Percentiles rank a stretch among this genome's conserved stretches.
phyloP scores from a whole-genome alignment of 2,113 vertebrate species.

The Crotalus helleri region DNA sequence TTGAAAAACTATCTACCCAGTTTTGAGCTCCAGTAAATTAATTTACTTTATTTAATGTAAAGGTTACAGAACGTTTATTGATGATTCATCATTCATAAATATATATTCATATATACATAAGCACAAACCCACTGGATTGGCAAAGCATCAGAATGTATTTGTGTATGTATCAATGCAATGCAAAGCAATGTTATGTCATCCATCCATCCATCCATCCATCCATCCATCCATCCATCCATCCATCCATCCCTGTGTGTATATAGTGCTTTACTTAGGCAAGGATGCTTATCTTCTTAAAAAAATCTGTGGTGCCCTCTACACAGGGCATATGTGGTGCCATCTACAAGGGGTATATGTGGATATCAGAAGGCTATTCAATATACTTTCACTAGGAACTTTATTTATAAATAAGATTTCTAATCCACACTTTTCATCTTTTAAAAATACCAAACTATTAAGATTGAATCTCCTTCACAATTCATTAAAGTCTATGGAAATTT shows the following conservation, averaged over 20 bases:
- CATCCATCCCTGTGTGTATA: neutral
- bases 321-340: neutral
- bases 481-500: slow-evolving; percentile 1
- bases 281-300: neutral
- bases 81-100: neutral
- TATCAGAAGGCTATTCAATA: neutral
- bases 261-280: neutral
- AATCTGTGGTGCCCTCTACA: neutral
- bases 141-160: neutral
- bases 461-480: neutral
- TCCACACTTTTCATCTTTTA: neutral
- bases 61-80: neutral
- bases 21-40: neutral
- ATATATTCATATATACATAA: neutral
- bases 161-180: neutral
- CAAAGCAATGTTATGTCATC: neutral
- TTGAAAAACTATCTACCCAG: neutral
- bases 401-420: neutral
- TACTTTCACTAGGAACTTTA: neutral
- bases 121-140: neutral
- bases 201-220: neutral
- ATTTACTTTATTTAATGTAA: neutral
- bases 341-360: neutral
- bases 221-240: neutral
- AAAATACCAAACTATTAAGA: neutral